Evolutionary conservation across 1,140 invertebrate species (phyloP).

Genomic region (Spodoptera frugiperda): DNA sequence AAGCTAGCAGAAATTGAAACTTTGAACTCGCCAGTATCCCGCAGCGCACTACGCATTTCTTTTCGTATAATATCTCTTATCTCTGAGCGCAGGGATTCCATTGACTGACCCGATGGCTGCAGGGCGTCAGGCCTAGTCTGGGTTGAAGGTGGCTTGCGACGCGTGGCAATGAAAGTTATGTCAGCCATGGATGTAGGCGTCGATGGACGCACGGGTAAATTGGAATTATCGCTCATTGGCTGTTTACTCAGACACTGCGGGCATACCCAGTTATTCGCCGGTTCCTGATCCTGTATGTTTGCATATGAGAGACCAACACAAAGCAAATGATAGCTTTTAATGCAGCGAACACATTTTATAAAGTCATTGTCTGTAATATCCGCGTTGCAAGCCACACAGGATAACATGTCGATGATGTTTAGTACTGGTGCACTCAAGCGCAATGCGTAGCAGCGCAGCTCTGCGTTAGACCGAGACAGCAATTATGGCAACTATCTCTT

Average conservation of each 20-base stretch:
- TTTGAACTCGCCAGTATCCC: neutral
- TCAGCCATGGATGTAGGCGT: conserved; percentile 15
- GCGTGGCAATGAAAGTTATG: neutral
- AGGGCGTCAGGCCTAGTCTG: neutral
- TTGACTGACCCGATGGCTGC: neutral
- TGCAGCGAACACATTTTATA: conserved; percentile 8
- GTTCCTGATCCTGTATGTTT: neutral
- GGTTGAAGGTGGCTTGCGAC: conserved; percentile 1
- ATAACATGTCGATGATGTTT: neutral
- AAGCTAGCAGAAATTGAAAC: neutral
- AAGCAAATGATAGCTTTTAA: neutral
- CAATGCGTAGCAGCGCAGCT: neutral
- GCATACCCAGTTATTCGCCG: neutral
- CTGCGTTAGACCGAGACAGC: neutral
- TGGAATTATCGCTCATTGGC: conserved; percentile 13
- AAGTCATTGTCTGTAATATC: conserved; percentile 8
- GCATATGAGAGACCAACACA: neutral
- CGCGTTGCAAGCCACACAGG: neutral
- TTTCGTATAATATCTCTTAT: conserved; percentile 21
- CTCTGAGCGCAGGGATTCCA: neutral
- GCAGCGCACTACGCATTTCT: conserved; percentile 12
- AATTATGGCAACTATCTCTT: neutral
- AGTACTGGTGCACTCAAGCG: neutral
- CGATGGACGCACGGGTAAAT: conserved; percentile 2
- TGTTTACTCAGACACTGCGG: conserved; percentile 4